A percentile compares a stretch with the other conserved stretches of the same genome.
Conservation (phyloP, 2,888 invertebrate genomes). For the Scaeva pyrastri region DNA sequence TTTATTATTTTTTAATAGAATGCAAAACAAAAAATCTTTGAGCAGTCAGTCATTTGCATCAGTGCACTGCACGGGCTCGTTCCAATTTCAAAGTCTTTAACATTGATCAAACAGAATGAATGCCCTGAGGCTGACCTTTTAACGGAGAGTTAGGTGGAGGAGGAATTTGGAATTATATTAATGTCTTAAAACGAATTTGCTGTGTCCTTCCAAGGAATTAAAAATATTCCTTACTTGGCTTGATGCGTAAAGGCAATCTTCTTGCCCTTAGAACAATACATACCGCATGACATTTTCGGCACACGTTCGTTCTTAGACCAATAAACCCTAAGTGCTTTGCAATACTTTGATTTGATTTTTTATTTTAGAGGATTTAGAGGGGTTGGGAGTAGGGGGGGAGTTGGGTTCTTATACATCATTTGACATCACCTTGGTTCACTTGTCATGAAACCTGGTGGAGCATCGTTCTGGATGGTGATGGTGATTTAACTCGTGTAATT, state of each 20-base stretch:
- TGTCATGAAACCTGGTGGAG: constrained; percentile 14
- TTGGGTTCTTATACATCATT: not conserved
- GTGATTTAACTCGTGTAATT: constrained; percentile 42
- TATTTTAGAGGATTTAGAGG: too few relatives aligned
- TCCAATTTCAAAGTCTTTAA: constrained; percentile 44
- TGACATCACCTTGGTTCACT: constrained; percentile 8
- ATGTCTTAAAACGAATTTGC: constrained; percentile 48
- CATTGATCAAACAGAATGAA: constrained; percentile 52
- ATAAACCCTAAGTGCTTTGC: constrained; percentile 13
- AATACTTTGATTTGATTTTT: constrained; percentile 30
- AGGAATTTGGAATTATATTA: constrained; percentile 20
- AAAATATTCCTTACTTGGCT: not conserved
- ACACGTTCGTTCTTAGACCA: not conserved
- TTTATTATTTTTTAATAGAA: constrained; percentile 72
- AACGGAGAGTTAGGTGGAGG: constrained; percentile 23
- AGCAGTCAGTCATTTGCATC: constrained; percentile 61
- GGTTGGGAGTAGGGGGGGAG: not conserved
- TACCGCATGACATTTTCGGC: not conserved
- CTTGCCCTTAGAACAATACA: not conserved
- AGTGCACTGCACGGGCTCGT: constrained; percentile 44
- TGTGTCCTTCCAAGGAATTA: constrained; percentile 30
- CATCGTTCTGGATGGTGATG: constrained; percentile 9
- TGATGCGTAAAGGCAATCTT: not conserved
- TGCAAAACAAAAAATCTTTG: constrained; percentile 40
- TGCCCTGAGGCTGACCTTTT: constrained; percentile 52